These are phyloP conservation scores for Etheostoma perlongum DNA, from an alignment of 2,797 vertebrate genomes.

Conservation along the genomic window DNA sequence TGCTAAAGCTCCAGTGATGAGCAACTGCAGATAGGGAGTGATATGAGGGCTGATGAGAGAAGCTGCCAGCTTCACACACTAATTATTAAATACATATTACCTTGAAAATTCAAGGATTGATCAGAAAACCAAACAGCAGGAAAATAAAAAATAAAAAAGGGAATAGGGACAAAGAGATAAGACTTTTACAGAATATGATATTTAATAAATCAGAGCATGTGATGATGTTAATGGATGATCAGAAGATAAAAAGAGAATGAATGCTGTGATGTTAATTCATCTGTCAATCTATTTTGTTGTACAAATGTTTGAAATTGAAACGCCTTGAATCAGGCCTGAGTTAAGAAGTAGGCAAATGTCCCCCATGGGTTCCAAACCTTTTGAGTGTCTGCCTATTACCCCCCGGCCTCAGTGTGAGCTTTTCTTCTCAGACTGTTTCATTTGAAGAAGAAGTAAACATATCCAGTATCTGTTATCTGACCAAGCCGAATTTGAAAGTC, in stretches of 20 bases:
- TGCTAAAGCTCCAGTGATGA: conserved; percentile 36
- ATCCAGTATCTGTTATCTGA: neutral
- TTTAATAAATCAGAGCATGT: neutral
- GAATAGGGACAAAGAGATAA: conserved; percentile 1
- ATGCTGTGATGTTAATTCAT: conserved; percentile 1
- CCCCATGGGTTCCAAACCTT: neutral
- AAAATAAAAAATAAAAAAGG: conserved; percentile 6
- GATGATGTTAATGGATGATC: conserved; percentile 7
- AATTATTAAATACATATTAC: conserved; percentile 19
- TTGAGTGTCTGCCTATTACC: neutral
- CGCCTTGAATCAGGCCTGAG: neutral
- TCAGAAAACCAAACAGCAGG: conserved; percentile 25
- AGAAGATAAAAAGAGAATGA: neutral
- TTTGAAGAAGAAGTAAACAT: neutral
- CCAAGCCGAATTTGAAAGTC: too few species aligned
- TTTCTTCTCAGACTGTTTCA: neutral
- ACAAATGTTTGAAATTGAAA: neutral
- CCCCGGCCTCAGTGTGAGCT: neutral
- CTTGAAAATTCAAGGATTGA: conserved; percentile 31
- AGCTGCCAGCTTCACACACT: conserved; percentile 29
- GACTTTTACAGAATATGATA: neutral
- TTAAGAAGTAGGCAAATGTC: neutral
- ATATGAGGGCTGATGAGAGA: conserved; percentile 22
- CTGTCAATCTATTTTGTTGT: conserved; percentile 19
- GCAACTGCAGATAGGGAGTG: conserved; percentile 27